Conservation (phyloP, 2,113 vertebrate genomes). For the Pollimyrus isidori region DNA sequence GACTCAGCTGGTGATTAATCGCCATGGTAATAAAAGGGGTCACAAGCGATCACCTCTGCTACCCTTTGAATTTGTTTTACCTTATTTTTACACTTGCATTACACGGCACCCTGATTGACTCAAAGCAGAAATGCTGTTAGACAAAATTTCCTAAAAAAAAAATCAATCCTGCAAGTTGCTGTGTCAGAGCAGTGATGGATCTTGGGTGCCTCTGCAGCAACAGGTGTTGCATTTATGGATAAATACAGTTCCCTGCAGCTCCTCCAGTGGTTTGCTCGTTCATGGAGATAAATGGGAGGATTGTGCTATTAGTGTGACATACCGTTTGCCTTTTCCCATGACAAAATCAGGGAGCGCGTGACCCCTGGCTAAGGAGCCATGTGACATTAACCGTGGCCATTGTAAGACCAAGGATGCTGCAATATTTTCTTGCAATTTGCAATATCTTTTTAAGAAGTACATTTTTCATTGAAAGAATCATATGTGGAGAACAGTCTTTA, state of each 20-base stretch:
- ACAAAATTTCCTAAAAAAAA: background rate
- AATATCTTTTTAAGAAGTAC: background rate
- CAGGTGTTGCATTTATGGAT: background rate
- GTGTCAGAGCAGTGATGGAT: background rate
- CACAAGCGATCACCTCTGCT: background rate
- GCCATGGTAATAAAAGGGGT: background rate
- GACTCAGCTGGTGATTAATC: background rate
- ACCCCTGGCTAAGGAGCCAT: background rate
- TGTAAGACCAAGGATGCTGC: background rate
- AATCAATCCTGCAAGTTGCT: background rate
- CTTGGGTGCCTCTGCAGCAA: background rate
- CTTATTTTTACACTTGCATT: background rate
- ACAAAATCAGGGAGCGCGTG: background rate
- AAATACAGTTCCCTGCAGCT: background rate
- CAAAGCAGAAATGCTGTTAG: background rate
- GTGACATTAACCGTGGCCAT: background rate
- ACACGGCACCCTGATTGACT: background rate
- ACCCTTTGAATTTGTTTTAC: background rate
- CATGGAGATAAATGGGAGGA: conserved; percentile 4
- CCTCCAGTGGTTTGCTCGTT: background rate
- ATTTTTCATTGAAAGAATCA: background rate
- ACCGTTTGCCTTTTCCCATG: background rate
- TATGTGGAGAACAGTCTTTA: background rate
- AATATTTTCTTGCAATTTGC: background rate
- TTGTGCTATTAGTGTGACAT: background rate